These are phyloP conservation scores for Melitaea athalia DNA, from an alignment of 2,888 invertebrate genomes.

Conservation along the genomic window DNA sequence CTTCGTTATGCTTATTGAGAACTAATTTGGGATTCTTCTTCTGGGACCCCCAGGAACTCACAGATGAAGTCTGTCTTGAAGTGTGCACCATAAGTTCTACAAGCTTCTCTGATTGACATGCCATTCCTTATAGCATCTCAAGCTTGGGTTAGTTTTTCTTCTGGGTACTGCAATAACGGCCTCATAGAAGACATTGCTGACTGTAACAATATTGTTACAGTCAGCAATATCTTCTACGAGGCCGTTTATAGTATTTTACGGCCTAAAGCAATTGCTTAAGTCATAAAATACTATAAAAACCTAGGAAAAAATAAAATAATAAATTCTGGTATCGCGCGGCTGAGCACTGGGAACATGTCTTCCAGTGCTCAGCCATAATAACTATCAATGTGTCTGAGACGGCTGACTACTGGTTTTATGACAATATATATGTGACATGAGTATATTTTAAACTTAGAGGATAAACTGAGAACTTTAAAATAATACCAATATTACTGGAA, in stretches of 20 bases:
- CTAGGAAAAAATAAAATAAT: no score
- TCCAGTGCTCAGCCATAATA: conserved; percentile 11
- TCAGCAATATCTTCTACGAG: no score
- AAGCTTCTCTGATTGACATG: conserved; percentile 14
- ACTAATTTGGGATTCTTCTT: no score
- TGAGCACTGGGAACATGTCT: background rate
- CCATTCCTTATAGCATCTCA: conserved; percentile 18
- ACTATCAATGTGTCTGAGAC: background rate
- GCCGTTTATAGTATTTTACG: no score
- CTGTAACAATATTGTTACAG: no score
- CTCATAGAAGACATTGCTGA: conserved; percentile 9
- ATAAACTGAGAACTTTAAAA: conserved; percentile 3
- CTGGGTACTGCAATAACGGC: conserved; percentile 8
- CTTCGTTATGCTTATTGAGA: conserved; percentile 7
- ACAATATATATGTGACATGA: conserved; percentile 12
- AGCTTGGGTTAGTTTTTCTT: conserved; percentile 20
- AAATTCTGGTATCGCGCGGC: background rate
- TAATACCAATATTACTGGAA: conserved; percentile 13
- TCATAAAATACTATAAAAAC: background rate
- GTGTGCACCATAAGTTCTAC: conserved; percentile 12
- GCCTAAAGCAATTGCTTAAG: conserved; percentile 2
- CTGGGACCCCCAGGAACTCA: background rate
- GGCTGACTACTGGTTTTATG: conserved; percentile 16
- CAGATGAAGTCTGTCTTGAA: conserved; percentile 11
- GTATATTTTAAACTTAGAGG: background rate